Evolutionary conservation across 2,888 invertebrate species (phyloP).

Genomic region (Phasia obesa): DNA sequence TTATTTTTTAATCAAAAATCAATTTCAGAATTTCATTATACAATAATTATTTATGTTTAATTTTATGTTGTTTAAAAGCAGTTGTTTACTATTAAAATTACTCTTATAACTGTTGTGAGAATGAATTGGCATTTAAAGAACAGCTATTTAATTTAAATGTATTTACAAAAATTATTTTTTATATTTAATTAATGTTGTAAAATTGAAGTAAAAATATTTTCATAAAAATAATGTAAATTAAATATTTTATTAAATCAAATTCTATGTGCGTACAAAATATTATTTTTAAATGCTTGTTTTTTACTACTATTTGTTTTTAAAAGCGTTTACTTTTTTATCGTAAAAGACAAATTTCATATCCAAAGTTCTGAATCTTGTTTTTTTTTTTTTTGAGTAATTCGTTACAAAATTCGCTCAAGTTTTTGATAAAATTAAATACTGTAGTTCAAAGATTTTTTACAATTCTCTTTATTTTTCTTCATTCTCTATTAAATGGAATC

Average conservation of each 20-base stretch:
- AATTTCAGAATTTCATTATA: slow-evolving; percentile 59
- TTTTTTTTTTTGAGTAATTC: too few species aligned
- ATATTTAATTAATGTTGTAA: slow-evolving; percentile 59
- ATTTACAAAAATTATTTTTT: slow-evolving; percentile 20
- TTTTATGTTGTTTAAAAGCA: slow-evolving; percentile 49
- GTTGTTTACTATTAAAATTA: slow-evolving; percentile 38
- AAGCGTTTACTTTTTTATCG: slow-evolving; percentile 15
- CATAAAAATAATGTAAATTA: slow-evolving; percentile 13
- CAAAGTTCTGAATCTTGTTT: too few species aligned
- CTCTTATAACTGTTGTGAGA: slow-evolving; percentile 27
- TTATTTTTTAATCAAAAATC: slow-evolving; percentile 27
- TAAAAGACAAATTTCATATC: too few species aligned
- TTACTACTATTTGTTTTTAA: neutral
- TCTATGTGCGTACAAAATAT: slow-evolving; percentile 39
- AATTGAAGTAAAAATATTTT: slow-evolving; percentile 36
- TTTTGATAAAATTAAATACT: too few species aligned
- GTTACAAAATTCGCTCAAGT: too few species aligned
- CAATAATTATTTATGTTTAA: slow-evolving; percentile 54
- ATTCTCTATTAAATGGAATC: too few species aligned
- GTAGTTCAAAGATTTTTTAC: too few species aligned
- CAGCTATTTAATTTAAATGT: slow-evolving; percentile 17
- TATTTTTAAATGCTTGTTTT: slow-evolving; percentile 45
- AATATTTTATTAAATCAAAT: slow-evolving; percentile 22
- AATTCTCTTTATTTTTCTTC: too few species aligned
- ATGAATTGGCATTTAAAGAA: slow-evolving; percentile 56